Conservation (phyloP, 2,888 invertebrate genomes). For the Cephalotes varians region DNA sequence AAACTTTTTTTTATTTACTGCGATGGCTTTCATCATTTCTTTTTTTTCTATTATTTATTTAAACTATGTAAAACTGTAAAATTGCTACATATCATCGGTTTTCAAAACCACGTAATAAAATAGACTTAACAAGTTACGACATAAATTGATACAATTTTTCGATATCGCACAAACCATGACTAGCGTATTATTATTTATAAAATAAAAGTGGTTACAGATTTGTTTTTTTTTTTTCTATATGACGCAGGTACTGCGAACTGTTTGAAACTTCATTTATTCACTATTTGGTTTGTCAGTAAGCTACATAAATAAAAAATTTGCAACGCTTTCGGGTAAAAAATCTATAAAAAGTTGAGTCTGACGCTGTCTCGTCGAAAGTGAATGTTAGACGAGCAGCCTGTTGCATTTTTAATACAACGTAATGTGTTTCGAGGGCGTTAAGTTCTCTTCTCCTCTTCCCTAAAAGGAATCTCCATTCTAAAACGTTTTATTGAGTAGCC, state of each 20-base stretch:
- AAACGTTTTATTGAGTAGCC: constrained; percentile 37
- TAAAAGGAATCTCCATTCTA: not conserved
- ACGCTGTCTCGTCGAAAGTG: constrained; percentile 32
- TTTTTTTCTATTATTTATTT: not conserved
- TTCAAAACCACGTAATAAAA: constrained; percentile 17
- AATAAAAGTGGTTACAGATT: constrained; percentile 30
- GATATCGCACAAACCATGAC: not conserved
- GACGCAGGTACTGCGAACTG: not conserved
- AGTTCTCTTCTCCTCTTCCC: constrained; percentile 28
- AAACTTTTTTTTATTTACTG: constrained; percentile 6
- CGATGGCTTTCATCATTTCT: not conserved
- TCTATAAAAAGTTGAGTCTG: constrained; percentile 9
- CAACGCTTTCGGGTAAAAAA: constrained; percentile 14
- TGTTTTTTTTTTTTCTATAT: not conserved
- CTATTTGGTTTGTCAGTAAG: constrained; percentile 20
- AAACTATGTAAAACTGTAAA: not conserved
- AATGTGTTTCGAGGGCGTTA: constrained; percentile 49
- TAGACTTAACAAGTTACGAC: not conserved
- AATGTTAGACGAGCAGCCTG: constrained; percentile 44
- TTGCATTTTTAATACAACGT: constrained; percentile 50
- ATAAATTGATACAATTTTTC: constrained; percentile 37
- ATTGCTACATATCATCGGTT: not conserved
- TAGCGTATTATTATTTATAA: constrained; percentile 15
- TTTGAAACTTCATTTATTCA: constrained; percentile 26
- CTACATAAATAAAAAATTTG: constrained; percentile 40